phyloP scores from a whole-genome alignment of 2,113 vertebrate genomes.

The Synodontis membranacea region DNA sequence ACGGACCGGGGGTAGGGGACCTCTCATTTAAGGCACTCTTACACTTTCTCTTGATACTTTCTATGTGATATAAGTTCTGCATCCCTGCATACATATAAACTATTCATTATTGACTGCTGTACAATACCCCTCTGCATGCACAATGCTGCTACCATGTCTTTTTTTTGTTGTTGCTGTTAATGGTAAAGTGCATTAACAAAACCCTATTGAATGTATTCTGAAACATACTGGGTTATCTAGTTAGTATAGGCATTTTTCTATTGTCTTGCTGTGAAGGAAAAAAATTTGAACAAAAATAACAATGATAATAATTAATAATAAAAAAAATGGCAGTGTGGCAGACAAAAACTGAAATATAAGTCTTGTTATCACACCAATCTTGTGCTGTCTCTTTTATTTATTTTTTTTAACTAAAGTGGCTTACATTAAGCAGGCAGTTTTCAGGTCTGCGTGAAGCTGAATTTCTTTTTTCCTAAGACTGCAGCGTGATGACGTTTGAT shows the following conservation, averaged over 20 bases:
- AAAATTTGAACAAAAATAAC: background rate
- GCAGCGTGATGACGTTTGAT: slow-evolving; percentile 5
- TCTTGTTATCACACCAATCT: background rate
- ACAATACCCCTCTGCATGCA: background rate
- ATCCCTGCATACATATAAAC: background rate
- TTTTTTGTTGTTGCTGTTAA: no score
- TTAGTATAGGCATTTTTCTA: background rate
- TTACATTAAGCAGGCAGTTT: background rate
- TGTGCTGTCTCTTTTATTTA: background rate
- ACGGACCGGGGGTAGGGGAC: no score
- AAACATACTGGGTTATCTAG: background rate
- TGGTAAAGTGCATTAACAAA: background rate
- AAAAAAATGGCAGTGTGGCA: background rate
- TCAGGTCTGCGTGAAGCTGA: background rate
- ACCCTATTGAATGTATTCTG: background rate
- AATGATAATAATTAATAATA: no score
- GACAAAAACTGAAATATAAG: background rate
- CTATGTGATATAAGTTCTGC: background rate
- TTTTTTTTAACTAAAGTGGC: background rate
- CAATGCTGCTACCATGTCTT: background rate
- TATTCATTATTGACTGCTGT: background rate
- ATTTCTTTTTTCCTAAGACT: background rate
- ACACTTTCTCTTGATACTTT: no score
- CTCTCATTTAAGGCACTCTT: background rate
- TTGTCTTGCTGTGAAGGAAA: background rate